Base-by-base conservation (phyloP, 2,113 vertebrate genomes). In the Gallinago undulata region DNA sequence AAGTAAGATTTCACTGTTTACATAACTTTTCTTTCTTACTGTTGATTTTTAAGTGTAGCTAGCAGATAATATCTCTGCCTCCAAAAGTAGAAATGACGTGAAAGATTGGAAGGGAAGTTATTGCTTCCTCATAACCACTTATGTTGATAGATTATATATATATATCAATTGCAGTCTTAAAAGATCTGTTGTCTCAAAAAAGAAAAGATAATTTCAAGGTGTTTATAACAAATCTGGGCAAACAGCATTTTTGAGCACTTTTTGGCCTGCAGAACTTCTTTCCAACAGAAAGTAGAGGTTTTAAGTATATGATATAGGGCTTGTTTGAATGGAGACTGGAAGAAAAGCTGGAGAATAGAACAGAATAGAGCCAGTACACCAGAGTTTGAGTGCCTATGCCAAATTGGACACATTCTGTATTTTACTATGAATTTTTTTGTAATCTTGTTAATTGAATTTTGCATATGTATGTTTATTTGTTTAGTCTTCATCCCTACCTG, bases 1-100 rank as follows among this genome's bases (percentile, higher is more conserved):
- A 90, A 82, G 53, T 86, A 88, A 51, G 37, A 87, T 86, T 90
- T 89, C 24, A 79, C 37, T 79, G 62, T 89, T 93, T 84, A 72
- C 37, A 31, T 73, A 33, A n/a, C n/a, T n/a, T n/a, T n/a, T n/a
- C n/a, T n/a, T n/a, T n/a, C n/a, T n/a, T n/a, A n/a, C n/a, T n/a
- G n/a, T n/a, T n/a, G n/a, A n/a, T n/a, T n/a, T n/a, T n/a, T n/a
- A 80, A 45, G 4, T 87, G 28, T 78, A 73, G 50, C 48, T 90
- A 79, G 53, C 53, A 68, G 76, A 23, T 75, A 89, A 53, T 13
- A 15, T 64, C 19, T 80, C 68, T 95, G 31, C 30, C 13, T 64
- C 33, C 60, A 51, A 68, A 94, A 78, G 48, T 23, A 87, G 56
- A 84, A 81, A 55, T 43, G 4, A 24, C 64, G 39, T 64, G 53